Conservation (phyloP, 2,797 vertebrate species). For the Gadopsis marmoratus region DNA sequence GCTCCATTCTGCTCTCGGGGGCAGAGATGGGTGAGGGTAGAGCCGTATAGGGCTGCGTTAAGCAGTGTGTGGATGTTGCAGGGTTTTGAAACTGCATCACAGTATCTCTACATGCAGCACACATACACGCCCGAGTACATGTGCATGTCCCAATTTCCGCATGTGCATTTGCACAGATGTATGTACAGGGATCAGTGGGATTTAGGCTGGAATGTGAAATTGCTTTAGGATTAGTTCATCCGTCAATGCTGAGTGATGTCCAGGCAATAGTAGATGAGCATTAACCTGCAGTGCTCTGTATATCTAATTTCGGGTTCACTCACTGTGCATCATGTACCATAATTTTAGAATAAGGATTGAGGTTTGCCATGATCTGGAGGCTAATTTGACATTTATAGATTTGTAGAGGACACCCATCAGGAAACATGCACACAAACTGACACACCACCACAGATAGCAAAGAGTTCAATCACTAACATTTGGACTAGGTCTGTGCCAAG, state of each 20-base stretch:
- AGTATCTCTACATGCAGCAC: constrained; percentile 13
- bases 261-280: constrained; percentile 7
- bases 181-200: constrained; percentile 52
- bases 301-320: constrained; percentile 30
- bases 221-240: constrained; percentile 58
- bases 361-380: constrained; percentile 20
- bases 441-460: constrained; percentile 21
- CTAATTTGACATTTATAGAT: constrained; percentile 39
- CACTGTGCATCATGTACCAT: constrained; percentile 21
- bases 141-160: constrained; percentile 16
- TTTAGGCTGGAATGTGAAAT: constrained; percentile 45
- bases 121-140: background rate
- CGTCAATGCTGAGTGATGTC: constrained; percentile 37
- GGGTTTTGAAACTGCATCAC: constrained; percentile 30
- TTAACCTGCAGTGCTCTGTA: constrained; percentile 13
- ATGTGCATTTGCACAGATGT: constrained; percentile 47
- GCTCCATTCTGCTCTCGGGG: constrained; percentile 78
- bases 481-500: constrained; percentile 45
- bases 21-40: constrained; percentile 47
- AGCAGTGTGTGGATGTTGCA: constrained; percentile 32
- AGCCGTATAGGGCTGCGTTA: constrained; percentile 33
- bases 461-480: constrained; percentile 57
- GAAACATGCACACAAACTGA: constrained; percentile 32
- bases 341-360: constrained; percentile 24
- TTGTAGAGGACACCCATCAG: constrained; percentile 29